Percentiles rank a stretch among this genome's conserved stretches.
Evolutionary conservation across 1,140 invertebrate genomes (phyloP).

Genomic region (Neodiprion virginianus): DNA sequence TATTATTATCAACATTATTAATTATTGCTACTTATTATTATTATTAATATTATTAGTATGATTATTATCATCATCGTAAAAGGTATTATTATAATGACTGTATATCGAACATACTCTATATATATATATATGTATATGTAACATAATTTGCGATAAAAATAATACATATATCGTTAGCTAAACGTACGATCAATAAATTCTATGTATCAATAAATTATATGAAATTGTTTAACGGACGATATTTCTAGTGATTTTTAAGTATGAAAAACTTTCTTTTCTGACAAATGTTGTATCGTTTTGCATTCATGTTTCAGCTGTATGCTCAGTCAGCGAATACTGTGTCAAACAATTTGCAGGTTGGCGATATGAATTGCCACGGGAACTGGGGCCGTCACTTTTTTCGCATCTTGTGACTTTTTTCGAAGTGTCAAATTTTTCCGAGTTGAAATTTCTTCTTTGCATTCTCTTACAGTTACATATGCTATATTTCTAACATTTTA

Average conservation of each 20-base stretch:
- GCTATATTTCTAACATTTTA: background rate
- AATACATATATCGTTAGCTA: conserved; percentile 37
- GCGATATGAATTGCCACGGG: background rate
- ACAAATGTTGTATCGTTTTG: too few relatives aligned
- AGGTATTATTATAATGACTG: background rate
- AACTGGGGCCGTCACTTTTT: background rate
- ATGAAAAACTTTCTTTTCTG: too few relatives aligned
- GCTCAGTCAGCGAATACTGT: too few relatives aligned
- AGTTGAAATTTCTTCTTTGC: background rate
- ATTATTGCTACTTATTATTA: too few relatives aligned
- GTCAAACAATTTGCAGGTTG: too few relatives aligned
- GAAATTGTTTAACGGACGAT: conserved; percentile 49
- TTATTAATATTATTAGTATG: too few relatives aligned
- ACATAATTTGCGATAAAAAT: background rate
- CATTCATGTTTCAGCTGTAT: too few relatives aligned
- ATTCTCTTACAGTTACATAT: background rate
- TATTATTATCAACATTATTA: background rate
- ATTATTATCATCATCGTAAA: background rate
- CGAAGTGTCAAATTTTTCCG: background rate
- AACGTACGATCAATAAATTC: conserved; percentile 46
- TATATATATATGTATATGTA: background rate
- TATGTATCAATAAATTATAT: conserved; percentile 55
- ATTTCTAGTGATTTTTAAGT: background rate
- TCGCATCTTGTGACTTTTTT: conserved; percentile 1
- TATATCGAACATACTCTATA: background rate